phyloP scores from a whole-genome alignment of 1,140 invertebrate species.

The Cotesia vestalis region DNA sequence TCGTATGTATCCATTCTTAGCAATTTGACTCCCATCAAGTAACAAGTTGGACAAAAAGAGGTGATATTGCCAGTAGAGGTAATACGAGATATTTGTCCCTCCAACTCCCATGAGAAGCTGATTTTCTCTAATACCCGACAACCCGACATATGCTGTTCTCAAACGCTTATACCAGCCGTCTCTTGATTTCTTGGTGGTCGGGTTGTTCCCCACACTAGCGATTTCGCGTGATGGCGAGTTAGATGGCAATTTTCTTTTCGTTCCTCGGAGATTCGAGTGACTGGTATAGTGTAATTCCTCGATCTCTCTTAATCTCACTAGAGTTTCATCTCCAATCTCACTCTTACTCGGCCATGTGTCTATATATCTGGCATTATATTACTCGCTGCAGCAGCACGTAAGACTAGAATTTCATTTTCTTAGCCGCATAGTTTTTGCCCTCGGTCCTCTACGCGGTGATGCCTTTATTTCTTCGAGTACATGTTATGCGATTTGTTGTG shows the following conservation, averaged over 20 bases:
- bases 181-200: not conserved
- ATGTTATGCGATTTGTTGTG: too few relatives aligned
- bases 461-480: conserved; percentile 5
- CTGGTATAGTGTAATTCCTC: too few relatives aligned
- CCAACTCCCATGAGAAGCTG: too few relatives aligned
- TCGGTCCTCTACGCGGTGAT: not conserved
- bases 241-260: conserved; percentile 27
- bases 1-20: too few relatives aligned
- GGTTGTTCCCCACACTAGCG: not conserved
- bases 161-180: not conserved
- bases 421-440: not conserved
- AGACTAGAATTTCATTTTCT: conserved; percentile 49
- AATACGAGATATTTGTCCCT: too few relatives aligned
- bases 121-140: too few relatives aligned
- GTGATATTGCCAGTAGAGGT: too few relatives aligned
- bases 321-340: too few relatives aligned
- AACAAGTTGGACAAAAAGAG: too few relatives aligned
- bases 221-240: conserved; percentile 20
- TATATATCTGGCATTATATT: not conserved
- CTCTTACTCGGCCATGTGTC: too few relatives aligned
- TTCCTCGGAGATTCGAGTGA: not conserved
- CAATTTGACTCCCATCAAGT: too few relatives aligned
- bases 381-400: conserved; percentile 33
- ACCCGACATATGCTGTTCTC: too few relatives aligned
- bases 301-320: not conserved